phyloP scores from a whole-genome alignment of 2,113 vertebrate genomes.

The Castor canadensis region DNA sequence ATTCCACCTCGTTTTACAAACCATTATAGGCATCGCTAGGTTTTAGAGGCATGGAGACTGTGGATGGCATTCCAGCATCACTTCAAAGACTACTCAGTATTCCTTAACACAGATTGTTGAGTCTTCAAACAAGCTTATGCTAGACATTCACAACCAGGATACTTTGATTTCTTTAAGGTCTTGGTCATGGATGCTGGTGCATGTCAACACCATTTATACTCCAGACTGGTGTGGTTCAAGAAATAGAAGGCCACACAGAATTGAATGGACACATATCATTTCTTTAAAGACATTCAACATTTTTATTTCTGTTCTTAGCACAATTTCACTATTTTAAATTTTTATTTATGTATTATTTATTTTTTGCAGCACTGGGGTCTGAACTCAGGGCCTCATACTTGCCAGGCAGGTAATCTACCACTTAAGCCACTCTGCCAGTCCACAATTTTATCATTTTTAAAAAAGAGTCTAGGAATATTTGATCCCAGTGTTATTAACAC shows the following conservation, averaged over 20 bases:
- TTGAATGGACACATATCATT: neutral
- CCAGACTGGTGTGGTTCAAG: neutral
- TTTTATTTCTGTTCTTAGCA: neutral
- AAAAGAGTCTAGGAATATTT: neutral
- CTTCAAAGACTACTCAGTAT: neutral
- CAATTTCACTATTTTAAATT: too few relatives aligned
- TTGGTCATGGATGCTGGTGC: neutral
- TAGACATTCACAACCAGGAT: neutral
- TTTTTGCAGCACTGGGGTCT: too few relatives aligned
- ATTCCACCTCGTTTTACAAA: neutral
- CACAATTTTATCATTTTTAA: neutral
- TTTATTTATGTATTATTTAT: too few relatives aligned
- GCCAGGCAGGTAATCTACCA: too few relatives aligned
- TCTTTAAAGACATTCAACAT: neutral
- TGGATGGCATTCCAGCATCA: neutral
- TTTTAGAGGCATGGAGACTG: neutral
- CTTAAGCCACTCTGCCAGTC: too few relatives aligned
- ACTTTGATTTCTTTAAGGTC: neutral
- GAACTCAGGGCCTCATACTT: too few relatives aligned
- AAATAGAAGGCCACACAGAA: neutral
- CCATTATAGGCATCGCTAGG: neutral
- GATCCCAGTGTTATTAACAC: neutral
- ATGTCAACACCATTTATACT: neutral
- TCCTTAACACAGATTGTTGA: neutral
- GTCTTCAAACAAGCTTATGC: neutral